Base-by-base conservation (phyloP, 2,113 vertebrate species). In the Chionodraco myersi region DNA sequence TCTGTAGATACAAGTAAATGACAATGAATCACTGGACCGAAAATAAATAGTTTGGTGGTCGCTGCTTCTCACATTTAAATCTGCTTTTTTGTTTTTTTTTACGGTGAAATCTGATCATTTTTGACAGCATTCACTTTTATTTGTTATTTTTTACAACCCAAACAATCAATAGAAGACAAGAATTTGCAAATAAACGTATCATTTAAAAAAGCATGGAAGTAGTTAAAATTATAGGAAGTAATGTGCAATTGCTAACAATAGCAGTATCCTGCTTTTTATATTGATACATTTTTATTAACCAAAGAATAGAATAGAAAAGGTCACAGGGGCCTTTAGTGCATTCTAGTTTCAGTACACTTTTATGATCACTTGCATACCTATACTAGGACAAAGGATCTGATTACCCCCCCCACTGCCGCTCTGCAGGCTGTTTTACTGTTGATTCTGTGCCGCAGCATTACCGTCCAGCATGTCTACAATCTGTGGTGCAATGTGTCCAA, bases 401-500 rank as follows among this genome's bases (percentile, higher is more conserved):
- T 15, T 34, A n/a, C 10, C 8, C 3, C 26, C 26, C n/a, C 10
- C 10, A 13, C 16, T 6, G 65, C 63, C 30, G 64, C 12, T 30
- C 71, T n/a, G 23, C 13, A 18, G n/a, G 60, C 21, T 56, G 49
- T 36, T 41, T 23, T 16, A 12, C 71, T 23, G 59, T 48, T 67
- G 23, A 26, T 34, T 34, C 48, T 51, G 58, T 53, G 54, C 8
- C n/a, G 47, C 75, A 57, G 68, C 14, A 7, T 63, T 36, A 48
- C 30, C 21, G 14, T 48, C 61, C 30, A 16, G 21, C 53, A 61
- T 73, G 62, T 52, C 59, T 72, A 87, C 90, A 91, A 77, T 91
- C 90, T 89, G 80, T 84, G 83, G 70, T 15, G 61, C 75, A 66
- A 77, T 81, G 10, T 66, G 75, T 53, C 62, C 79, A 93, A 94